A percentile compares a stretch with the other conserved stretches of the same genome.
These are phyloP conservation scores for Drosophila kuntzei DNA, from an alignment of 2,888 invertebrate genomes.

Conservation along the genomic window DNA sequence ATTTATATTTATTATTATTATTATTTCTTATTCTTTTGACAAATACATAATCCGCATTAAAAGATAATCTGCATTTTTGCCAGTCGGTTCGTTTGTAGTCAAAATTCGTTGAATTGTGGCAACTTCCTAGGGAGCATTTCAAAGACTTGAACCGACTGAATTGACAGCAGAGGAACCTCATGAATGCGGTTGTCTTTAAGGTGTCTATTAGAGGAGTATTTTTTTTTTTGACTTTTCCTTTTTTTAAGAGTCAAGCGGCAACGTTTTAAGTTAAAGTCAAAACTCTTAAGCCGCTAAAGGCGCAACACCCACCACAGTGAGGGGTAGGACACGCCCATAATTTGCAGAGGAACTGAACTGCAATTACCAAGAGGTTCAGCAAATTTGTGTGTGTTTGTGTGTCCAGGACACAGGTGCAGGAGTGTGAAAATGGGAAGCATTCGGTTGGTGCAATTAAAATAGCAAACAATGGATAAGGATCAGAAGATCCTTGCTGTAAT, in stretches of 20 bases:
- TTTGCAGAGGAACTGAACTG: conserved; percentile 43
- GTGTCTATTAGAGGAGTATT: conserved; percentile 70
- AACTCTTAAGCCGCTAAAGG: conserved; percentile 74
- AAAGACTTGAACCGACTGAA: conserved; percentile 41
- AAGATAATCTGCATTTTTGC: conserved; percentile 32
- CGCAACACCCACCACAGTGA: conserved; percentile 69
- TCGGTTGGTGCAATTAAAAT: conserved; percentile 55
- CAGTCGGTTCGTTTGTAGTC: conserved; percentile 37
- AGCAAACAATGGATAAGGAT: conserved; percentile 56
- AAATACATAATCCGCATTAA: conserved; percentile 24
- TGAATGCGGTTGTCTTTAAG: conserved; percentile 49
- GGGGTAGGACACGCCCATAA: conserved; percentile 40
- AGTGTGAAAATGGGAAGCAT: conserved; percentile 66
- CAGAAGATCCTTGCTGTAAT: conserved; percentile 28
- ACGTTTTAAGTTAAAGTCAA: conserved; percentile 49
- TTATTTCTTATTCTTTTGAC: background rate
- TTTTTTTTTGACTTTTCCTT: conserved; percentile 7
- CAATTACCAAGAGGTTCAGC: conserved; percentile 63
- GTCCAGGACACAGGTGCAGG: conserved; percentile 63
- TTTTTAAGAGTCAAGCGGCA: conserved; percentile 57
- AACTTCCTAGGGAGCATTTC: conserved; percentile 32
- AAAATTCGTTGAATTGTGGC: conserved; percentile 44
- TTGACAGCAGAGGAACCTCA: conserved; percentile 2
- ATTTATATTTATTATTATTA: no score
- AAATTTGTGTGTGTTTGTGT: conserved; percentile 40